Base-by-base conservation (phyloP, 35 echinoderm and acorn worm genomes). In the Lytechinus variegatus region DNA sequence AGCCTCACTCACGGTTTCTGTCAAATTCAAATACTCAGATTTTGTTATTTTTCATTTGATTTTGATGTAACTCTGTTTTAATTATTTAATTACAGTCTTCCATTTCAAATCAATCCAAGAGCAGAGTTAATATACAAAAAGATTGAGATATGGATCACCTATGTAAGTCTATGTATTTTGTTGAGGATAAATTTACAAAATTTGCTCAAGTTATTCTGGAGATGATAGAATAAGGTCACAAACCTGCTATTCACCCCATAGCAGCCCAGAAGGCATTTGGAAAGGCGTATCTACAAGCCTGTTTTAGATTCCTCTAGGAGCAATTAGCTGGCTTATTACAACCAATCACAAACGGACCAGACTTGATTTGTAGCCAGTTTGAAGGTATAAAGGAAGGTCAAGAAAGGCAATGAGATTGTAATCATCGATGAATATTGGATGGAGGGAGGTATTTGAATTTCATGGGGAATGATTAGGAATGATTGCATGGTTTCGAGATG, bases 271-370 rank as follows among this genome's bases (percentile, higher is more conserved):
- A 90, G 52, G 29, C 29, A 90, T 90, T 44, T 28, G 28, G 88
- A 10, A 54, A 54, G 52, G 52, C 9, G 88, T 54, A 90, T 90
- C 88, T 52, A 44, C 88, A 16, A 24, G 88, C 28, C 11, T 10
- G 29, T 21, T 90, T 52, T 90, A 29, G 27, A 44, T 14, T 54
- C 28, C 88, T 33, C 28, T 51, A 14, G 52, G 29, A 90, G 88
- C 88, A 90, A 90, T 90, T 90, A 90, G 88, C 52, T 27, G 88
- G 88, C 88, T 54, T 90, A 90, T 90, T 90, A 90, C 29, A 90
- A 90, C 88, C 88, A 90, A 90, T 90, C 88, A 90, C 88, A 9
- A 90, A 6, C 21, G 88, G 66, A 24, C 66, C 66, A 79, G 66
- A 24, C 88, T 24, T 54, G 16, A 90, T 44, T 90, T 90, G 88